Conservation (phyloP, 1,140 invertebrate genomes). For the Chironomus striatipennis region DNA sequence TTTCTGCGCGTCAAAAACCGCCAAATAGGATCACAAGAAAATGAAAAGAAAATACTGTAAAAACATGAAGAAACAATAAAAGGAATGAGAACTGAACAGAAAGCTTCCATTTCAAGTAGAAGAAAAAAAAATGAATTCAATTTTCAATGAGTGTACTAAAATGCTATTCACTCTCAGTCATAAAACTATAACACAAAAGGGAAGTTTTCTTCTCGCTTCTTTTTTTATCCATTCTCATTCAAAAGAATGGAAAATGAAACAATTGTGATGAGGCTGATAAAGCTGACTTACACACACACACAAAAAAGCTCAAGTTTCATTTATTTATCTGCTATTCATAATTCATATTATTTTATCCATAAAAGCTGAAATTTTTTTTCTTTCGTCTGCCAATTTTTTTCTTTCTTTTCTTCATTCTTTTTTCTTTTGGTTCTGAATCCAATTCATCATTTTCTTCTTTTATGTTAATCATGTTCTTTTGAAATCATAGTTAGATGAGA, state of each 20-base stretch:
- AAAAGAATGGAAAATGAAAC: background rate
- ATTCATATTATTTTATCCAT: background rate
- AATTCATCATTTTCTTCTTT: slow-evolving; percentile 3
- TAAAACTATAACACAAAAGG: background rate
- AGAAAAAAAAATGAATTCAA: background rate
- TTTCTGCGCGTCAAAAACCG: too few relatives aligned
- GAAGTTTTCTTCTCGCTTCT: too few relatives aligned
- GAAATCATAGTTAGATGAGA: background rate
- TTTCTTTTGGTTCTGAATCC: background rate
- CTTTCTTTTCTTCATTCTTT: background rate
- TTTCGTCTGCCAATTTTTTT: background rate
- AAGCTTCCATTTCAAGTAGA: too few relatives aligned
- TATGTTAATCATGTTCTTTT: background rate
- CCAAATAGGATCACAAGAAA: too few relatives aligned
- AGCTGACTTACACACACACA: background rate
- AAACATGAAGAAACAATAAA: background rate
- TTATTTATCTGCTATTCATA: background rate
- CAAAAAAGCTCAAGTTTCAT: background rate
- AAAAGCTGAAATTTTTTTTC: background rate
- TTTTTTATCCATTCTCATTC: background rate
- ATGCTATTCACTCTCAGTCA: background rate
- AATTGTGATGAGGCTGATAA: background rate
- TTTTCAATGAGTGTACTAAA: background rate
- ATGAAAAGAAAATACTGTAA: background rate
- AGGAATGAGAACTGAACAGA: background rate